A percentile compares a stretch with the other conserved stretches of the same genome.
phyloP scores from a whole-genome alignment of 2,113 vertebrate genomes.

The Oxygymnocypris stewartii region DNA sequence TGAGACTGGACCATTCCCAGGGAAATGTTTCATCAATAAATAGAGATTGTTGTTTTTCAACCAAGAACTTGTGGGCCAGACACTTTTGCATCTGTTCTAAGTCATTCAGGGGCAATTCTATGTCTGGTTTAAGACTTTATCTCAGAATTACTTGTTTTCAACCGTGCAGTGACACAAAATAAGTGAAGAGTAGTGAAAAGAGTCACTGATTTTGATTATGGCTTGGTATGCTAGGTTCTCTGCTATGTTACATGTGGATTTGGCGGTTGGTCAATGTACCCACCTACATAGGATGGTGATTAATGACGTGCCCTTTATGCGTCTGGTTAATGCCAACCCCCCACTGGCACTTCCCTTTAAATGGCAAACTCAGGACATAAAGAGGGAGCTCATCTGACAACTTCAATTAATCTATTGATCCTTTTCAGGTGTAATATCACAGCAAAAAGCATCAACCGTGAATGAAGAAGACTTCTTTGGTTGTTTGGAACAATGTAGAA shows the following conservation, averaged over 20 bases:
- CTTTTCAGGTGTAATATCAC: conserved; percentile 1
- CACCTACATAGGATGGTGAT: conserved; percentile 37
- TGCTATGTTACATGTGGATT: conserved; percentile 1
- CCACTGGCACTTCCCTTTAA: conserved; percentile 50
- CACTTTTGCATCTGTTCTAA: neutral
- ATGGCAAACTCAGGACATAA: conserved; percentile 44
- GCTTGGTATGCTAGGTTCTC: neutral
- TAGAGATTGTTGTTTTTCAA: neutral
- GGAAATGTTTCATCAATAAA: neutral
- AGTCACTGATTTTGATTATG: neutral
- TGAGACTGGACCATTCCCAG: neutral
- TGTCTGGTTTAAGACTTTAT: neutral
- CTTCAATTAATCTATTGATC: conserved; percentile 43
- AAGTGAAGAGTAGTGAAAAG: neutral
- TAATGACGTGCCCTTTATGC: conserved; percentile 48
- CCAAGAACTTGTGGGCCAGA: neutral
- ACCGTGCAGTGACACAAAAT: neutral
- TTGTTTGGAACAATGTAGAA: neutral
- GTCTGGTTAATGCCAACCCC: conserved; percentile 47
- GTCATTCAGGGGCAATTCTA: neutral
- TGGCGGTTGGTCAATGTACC: conserved; percentile 9
- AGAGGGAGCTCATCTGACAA: conserved; percentile 40
- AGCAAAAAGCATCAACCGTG: neutral
- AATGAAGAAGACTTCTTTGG: neutral
- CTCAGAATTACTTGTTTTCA: neutral